phyloP scores from a whole-genome alignment of 2,888 invertebrate species.

The Dorcus parallelipipedus region DNA sequence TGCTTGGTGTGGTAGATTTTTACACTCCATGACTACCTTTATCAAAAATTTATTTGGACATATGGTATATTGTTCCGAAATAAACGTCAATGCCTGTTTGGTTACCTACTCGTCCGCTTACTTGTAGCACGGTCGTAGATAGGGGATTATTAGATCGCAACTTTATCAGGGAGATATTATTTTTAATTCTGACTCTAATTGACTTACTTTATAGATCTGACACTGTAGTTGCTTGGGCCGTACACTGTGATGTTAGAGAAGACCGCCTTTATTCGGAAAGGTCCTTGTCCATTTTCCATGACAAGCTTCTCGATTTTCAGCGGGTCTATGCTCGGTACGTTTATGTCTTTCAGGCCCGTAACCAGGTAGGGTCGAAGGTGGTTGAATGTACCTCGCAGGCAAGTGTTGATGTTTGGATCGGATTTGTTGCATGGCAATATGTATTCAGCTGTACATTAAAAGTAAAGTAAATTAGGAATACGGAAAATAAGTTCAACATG shows the following conservation, averaged over 20 bases:
- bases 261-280: conserved; percentile 68
- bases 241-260: conserved; percentile 72
- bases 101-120: no score
- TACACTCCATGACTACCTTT: no score
- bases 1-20: no score
- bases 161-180: neutral
- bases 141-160: no score
- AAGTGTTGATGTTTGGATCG: conserved; percentile 64
- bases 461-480: neutral
- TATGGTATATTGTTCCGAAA: no score
- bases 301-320: conserved; percentile 65
- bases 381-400: conserved; percentile 68
- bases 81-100: neutral
- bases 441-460: conserved; percentile 63
- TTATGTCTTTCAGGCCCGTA: conserved; percentile 66
- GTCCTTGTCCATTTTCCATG: conserved; percentile 76
- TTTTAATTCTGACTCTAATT: neutral
- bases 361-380: conserved; percentile 69
- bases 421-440: conserved; percentile 66
- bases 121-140: no score
- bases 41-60: no score
- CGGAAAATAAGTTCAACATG: no score
- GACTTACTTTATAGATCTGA: conserved; percentile 64
- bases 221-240: conserved; percentile 73
- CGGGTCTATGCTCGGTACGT: conserved; percentile 74